These are phyloP conservation scores for Hydropsyche betteni DNA, from an alignment of 2,888 invertebrate species.

Conservation along the genomic window DNA sequence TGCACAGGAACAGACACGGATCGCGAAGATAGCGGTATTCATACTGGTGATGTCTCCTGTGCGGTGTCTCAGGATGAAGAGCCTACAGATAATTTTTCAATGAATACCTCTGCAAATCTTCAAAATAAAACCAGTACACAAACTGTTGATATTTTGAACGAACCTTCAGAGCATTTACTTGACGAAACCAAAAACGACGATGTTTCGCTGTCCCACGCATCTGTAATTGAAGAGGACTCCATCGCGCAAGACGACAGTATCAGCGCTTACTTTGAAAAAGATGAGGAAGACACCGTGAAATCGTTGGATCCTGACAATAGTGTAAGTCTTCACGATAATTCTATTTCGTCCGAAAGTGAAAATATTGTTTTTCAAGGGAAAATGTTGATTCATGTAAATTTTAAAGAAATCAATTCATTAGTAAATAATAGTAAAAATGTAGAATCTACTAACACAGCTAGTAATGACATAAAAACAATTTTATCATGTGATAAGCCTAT, in stretches of 20 bases:
- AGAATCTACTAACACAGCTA: conserved; percentile 60
- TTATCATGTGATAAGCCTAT: conserved; percentile 62
- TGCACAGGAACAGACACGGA: conserved; percentile 67
- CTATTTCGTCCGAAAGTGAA: conserved; percentile 63
- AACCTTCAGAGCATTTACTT: background rate
- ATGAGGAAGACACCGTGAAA: conserved; percentile 64
- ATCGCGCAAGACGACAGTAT: conserved; percentile 59
- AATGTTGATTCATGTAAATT: conserved; percentile 66
- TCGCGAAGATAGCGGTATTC: conserved; percentile 82
- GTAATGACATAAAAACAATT: conserved; percentile 51
- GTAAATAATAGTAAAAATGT: conserved; percentile 59
- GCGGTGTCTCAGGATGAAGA: conserved; percentile 79
- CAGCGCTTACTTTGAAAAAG: conserved; percentile 65
- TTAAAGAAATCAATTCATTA: conserved; percentile 61
- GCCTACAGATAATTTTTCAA: conserved; percentile 65
- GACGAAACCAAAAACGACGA: background rate
- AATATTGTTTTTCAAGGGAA: conserved; percentile 67
- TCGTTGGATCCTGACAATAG: conserved; percentile 67
- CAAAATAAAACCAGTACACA: conserved; percentile 53
- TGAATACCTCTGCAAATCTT: conserved; percentile 51
- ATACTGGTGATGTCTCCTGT: conserved; percentile 81
- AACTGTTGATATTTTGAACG: conserved; percentile 23
- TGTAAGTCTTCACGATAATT: conserved; percentile 67
- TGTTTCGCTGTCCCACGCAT: conserved; percentile 58
- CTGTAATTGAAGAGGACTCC: conserved; percentile 48